Conservation (phyloP, 1,140 invertebrate species). For the Archivesica marissinica region DNA sequence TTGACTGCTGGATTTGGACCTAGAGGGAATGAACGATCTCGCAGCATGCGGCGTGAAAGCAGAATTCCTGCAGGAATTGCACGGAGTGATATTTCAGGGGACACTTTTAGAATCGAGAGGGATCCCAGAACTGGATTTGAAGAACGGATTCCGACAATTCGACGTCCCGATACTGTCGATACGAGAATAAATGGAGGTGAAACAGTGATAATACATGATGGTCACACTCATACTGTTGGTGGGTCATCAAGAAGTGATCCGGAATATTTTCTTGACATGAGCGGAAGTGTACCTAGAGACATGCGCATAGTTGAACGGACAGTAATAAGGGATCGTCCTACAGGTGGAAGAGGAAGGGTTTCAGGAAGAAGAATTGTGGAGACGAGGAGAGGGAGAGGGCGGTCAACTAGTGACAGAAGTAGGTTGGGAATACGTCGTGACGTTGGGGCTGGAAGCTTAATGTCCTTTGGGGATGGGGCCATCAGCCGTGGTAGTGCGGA, state of each 20-base stretch:
- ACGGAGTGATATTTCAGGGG: neutral
- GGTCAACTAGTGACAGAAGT: neutral
- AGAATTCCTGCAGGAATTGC: neutral
- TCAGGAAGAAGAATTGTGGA: neutral
- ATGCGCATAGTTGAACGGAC: neutral
- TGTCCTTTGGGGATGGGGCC: neutral
- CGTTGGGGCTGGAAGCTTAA: neutral
- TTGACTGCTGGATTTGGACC: neutral
- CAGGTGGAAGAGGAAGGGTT: neutral
- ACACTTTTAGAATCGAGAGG: neutral
- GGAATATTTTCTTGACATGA: conserved; percentile 19
- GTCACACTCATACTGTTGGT: neutral
- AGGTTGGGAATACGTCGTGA: neutral
- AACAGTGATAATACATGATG: neutral
- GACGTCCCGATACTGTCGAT: neutral
- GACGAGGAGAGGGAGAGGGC: neutral
- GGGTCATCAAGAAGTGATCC: neutral
- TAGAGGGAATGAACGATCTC: neutral
- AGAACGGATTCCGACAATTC: neutral
- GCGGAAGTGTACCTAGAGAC: neutral
- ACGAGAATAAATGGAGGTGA: neutral
- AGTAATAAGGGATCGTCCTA: neutral
- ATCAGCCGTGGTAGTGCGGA: neutral
- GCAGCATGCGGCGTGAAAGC: neutral
- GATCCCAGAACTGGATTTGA: conserved; percentile 5